Evolutionary conservation across 1,140 invertebrate genomes (phyloP).

Genomic region (Papilio polytes): DNA sequence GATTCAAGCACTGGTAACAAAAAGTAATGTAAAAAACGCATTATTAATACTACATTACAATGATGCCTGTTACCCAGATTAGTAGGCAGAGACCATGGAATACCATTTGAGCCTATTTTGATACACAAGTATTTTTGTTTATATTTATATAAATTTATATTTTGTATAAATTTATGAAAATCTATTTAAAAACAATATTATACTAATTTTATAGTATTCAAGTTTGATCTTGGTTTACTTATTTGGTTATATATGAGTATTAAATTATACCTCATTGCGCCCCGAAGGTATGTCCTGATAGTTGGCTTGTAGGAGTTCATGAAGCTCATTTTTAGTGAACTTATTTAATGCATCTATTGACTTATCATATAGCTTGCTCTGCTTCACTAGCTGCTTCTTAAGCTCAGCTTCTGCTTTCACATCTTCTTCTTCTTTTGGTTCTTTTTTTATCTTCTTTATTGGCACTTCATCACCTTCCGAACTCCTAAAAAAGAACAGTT

Average conservation of each 20-base stretch:
- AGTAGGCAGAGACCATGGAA: no score
- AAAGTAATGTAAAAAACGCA: neutral
- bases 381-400: slow-evolving; percentile 87
- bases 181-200: no score
- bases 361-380: slow-evolving; percentile 92
- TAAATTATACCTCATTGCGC: slow-evolving; percentile 84
- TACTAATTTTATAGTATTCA: no score
- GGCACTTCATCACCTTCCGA: slow-evolving; percentile 85
- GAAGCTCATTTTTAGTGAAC: slow-evolving; percentile 86
- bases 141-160: no score
- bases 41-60: neutral
- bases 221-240: no score
- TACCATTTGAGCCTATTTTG: no score
- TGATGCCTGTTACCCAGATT: no score
- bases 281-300: slow-evolving; percentile 87
- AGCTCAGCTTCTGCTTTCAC: slow-evolving; percentile 77
- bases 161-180: no score
- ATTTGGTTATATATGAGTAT: slow-evolving; percentile 15
- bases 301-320: slow-evolving; percentile 89
- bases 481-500: slow-evolving; percentile 64
- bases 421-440: slow-evolving; percentile 84
- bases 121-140: no score
- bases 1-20: slow-evolving; percentile 89
- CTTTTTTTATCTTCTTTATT: slow-evolving; percentile 88
- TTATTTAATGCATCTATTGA: slow-evolving; percentile 85